These are phyloP conservation scores for Pandemis heparana DNA, from an alignment of 2,888 invertebrate genomes.

Conservation along the genomic window DNA sequence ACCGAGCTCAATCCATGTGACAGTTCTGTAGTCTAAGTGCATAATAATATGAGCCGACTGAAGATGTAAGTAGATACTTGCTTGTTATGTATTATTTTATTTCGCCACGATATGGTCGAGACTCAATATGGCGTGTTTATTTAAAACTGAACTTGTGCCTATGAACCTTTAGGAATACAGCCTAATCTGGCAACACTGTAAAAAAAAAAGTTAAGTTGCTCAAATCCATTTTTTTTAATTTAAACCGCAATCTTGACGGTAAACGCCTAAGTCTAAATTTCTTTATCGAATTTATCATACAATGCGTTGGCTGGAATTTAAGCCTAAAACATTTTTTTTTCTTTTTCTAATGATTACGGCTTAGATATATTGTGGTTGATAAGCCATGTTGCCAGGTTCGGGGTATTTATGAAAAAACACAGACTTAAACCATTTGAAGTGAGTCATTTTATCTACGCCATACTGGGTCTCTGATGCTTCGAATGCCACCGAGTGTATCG, in stretches of 20 bases:
- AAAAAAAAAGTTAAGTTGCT: not conserved
- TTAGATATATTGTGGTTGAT: not conserved
- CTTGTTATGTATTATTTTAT: conserved; percentile 66
- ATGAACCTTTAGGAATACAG: conserved; percentile 22
- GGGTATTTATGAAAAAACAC: conserved; percentile 23
- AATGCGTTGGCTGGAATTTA: not conserved
- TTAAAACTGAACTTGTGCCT: conserved; percentile 38
- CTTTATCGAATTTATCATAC: not conserved
- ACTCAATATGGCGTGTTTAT: conserved; percentile 62
- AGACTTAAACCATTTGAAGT: conserved; percentile 30
- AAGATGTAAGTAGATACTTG: conserved; percentile 64
- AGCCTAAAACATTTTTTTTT: not conserved
- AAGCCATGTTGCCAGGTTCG: conserved; percentile 23
- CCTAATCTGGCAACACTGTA: conserved; percentile 22
- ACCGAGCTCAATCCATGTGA: conserved; percentile 61
- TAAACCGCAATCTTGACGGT: not conserved
- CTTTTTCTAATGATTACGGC: not conserved
- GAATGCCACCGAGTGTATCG: conserved; percentile 72
- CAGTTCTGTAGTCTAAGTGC: conserved; percentile 68
- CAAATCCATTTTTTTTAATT: not conserved
- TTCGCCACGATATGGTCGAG: conserved; percentile 58
- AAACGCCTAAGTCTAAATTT: not conserved
- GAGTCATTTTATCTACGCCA: conserved; percentile 48
- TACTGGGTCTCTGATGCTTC: conserved; percentile 69
- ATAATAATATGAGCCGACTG: conserved; percentile 71